Base-by-base conservation (phyloP, 1,140 invertebrate species). In the Drosophila sulfurigaster region DNA sequence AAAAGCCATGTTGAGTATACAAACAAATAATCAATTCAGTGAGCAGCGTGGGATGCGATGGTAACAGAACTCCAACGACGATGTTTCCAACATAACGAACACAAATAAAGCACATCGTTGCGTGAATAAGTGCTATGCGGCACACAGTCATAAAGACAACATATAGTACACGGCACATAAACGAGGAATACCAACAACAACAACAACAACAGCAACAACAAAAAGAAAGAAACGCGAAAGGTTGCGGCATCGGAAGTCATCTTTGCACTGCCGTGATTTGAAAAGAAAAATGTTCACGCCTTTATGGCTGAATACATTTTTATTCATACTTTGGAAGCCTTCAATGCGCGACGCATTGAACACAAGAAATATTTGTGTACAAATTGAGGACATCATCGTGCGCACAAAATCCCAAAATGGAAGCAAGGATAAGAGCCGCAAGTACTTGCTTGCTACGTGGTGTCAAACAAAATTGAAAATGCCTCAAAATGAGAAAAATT, bases 81-180 rank as follows among this genome's bases (percentile, higher is more conserved):
- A 82, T 79, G 83, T 77, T 83, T 81, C 60, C 8, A 79, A 78
- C 75, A 85, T 85, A 85, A 85, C 83, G 75, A 83, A 80, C 68
- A 83, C 73, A 83, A 83, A 83, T 83, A 83, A 85, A 85, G 80
- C 81, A 81, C 78, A 78, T 80, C 74, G 75, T 82, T 72, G 56
- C 56, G 28, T 71, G 65, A 64, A 74, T 79, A 78, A 82, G 64
- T 78, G 69, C 69, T 60, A 77, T 67, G 78, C 73, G 45, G 73
- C 67, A 54, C 67, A 54, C 54, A 81, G 64, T 81, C 74, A 81
- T 81, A 81, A 81, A 81, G 74, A 74, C 79, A 81, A 80, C 73
- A 67, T 16, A 46, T 43, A 57, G 48, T n/a, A 35, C n/a, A 15
- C 15, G 30, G 32, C 2, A 59, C 35, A 38, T 38, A 38, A 38